Evolutionary conservation across 35 echinoderm and acorn worm species (phyloP).

Genomic region (Ophiothrix spiculata): DNA sequence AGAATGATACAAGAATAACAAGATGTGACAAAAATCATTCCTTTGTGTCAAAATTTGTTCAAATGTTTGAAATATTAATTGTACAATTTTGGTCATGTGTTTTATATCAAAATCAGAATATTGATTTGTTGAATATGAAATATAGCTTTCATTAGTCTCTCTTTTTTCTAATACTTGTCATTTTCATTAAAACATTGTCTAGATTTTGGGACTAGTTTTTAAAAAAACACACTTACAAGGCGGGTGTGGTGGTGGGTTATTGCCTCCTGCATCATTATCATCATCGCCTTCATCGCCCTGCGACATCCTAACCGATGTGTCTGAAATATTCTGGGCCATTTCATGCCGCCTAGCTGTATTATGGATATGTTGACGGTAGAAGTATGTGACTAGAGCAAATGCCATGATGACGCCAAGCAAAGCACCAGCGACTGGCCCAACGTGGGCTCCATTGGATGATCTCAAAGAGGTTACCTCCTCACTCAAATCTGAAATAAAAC

Average conservation of each 20-base stretch:
- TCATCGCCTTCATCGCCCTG: constrained; percentile 75
- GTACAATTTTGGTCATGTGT: too few relatives aligned
- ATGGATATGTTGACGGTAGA: constrained; percentile 93
- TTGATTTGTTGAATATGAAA: too few relatives aligned
- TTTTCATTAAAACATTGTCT: too few relatives aligned
- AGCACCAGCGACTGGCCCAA: constrained; percentile 95
- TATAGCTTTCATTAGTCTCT: too few relatives aligned
- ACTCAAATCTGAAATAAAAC: not conserved
- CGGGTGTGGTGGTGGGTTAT: constrained; percentile 49
- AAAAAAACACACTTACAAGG: constrained; percentile 76
- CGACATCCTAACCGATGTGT: constrained; percentile 81
- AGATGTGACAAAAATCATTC: not conserved
- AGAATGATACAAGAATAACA: not conserved
- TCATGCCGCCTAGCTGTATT: constrained; percentile 73
- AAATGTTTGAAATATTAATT: too few relatives aligned
- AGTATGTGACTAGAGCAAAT: constrained; percentile 73
- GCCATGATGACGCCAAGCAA: constrained; percentile 85
- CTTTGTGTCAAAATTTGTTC: too few relatives aligned
- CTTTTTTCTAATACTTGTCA: too few relatives aligned
- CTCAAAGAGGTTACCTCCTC: constrained; percentile 30
- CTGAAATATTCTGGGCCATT: constrained; percentile 75
- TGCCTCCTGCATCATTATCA: constrained; percentile 45
- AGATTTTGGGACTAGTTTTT: too few relatives aligned
- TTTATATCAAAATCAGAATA: too few relatives aligned
- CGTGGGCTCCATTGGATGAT: constrained; percentile 65